Conservation (phyloP, 2,888 invertebrate species). For the Parelbella ahira region DNA sequence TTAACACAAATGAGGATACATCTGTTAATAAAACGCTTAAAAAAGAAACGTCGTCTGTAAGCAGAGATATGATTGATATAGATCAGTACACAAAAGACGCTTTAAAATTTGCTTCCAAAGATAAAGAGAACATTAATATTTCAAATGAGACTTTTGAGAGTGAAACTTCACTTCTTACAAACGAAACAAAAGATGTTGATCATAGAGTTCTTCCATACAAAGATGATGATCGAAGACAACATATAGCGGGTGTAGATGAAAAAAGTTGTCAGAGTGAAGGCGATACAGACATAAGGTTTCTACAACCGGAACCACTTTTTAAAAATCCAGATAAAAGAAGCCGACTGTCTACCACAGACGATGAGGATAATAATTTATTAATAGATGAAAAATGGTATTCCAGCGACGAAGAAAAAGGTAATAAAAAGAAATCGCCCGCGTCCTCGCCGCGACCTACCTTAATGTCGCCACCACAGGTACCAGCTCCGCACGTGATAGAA, state of each 20-base stretch:
- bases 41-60: conserved; percentile 45
- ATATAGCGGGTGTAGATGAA: conserved; percentile 35
- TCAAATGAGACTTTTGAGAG: conserved; percentile 60
- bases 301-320: conserved; percentile 69
- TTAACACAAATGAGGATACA: conserved; percentile 41
- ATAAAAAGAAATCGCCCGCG: conserved; percentile 60
- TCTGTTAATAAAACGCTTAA: conserved; percentile 35
- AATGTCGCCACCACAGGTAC: conserved; percentile 48
- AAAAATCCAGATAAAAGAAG: conserved; percentile 69
- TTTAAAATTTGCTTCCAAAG: conserved; percentile 70
- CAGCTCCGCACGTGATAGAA: conserved; percentile 77
- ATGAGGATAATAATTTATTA: conserved; percentile 79
- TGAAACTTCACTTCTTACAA: conserved; percentile 46
- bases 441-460: conserved; percentile 52
- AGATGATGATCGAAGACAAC: conserved; percentile 46
- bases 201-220: conserved; percentile 71
- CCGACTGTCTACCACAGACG: conserved; percentile 76
- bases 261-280: conserved; percentile 47
- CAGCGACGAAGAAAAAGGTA: conserved; percentile 86
- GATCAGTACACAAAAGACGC: conserved; percentile 79
- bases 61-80: conserved; percentile 72
- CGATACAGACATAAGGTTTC: conserved; percentile 72
- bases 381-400: conserved; percentile 88
- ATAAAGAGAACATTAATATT: conserved; percentile 71
- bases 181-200: conserved; percentile 70